A percentile compares a stretch with the other conserved stretches of the same genome.
Evolutionary conservation across 2,113 vertebrate genomes (phyloP).

Genomic region (Suricata suricatta): DNA sequence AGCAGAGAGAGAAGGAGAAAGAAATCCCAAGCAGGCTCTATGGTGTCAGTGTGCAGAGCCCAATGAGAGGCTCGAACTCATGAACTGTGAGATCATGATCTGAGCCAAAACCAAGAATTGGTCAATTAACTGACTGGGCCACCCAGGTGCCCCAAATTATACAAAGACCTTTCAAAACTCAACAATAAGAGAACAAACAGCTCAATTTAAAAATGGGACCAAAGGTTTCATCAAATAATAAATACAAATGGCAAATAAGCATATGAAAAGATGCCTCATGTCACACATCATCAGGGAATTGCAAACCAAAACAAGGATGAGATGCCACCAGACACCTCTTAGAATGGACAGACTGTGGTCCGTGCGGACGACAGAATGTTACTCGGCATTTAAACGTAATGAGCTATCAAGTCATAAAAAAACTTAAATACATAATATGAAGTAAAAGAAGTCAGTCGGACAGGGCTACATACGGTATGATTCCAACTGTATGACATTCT

Average conservation of each 20-base stretch:
- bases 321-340: not conserved
- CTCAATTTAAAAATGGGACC: not conserved
- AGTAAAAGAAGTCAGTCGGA: not conserved
- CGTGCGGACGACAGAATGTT: not conserved
- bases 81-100: too few species aligned
- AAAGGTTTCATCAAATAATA: not conserved
- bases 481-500: not conserved
- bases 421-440: not conserved
- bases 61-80: too few species aligned
- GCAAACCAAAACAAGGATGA: not conserved
- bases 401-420: not conserved
- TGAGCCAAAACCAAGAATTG: too few species aligned
- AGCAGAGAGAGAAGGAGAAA: too few species aligned
- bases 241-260: not conserved
- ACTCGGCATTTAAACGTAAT: not conserved
- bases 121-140: too few species aligned
- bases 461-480: not conserved
- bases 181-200: not conserved
- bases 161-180: not conserved
- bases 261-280: not conserved
- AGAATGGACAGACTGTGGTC: not conserved
- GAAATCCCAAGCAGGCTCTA: too few species aligned
- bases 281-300: not conserved
- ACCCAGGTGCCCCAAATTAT: not conserved
- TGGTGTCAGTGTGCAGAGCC: too few species aligned